Base-by-base conservation (phyloP, 2,888 invertebrate species). In the Pristionchus entomophagus region DNA sequence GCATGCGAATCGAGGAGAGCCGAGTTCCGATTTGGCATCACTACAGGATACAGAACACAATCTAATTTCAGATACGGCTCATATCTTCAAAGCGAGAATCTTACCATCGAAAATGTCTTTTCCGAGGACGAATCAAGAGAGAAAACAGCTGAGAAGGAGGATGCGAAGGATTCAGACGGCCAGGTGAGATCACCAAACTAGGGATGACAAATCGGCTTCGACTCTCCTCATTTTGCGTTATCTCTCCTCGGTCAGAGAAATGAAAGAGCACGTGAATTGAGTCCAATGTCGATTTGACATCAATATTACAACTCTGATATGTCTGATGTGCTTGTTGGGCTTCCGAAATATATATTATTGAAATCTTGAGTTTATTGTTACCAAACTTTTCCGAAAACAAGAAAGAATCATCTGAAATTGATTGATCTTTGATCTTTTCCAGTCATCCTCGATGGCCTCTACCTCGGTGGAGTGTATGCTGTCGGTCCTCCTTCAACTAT, bases 401-500 rank as follows among this genome's bases (percentile, higher is more conserved):
- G n/a, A n/a, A n/a, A n/a, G n/a, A n/a, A n/a, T n/a, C n/a, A n/a
- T n/a, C n/a, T n/a, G n/a, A 59, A 14, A 59, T 26, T 12, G 5
- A 14, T 51, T 51, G 49, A 56, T 84, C 69, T 41, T 32, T 83
- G 35, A 51, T 49, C 69, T 35, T n/a, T 59, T 84, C 5, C 88
- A 90, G 89, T 83, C 87, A 0, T 89, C 90, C 38, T 89, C 89
- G 78, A 78, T 92, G n/a, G 95, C 95, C 84, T 94, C 94, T 6
- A 93, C 95, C 81, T 95, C 95, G 6, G 91, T 95, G 65, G 94
- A 94, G 87, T 96, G 97, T 88, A 96, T 99, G 6, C 97, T 98
- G 94, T 96, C 97, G 91, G 95, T 99, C 56, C 96, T 99, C 90
- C 95, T 96, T 87, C 97, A 97, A 94, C 96, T 97, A 85, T 95